phyloP scores from a whole-genome alignment of 2,888 invertebrate species.

The Mylabris sibirica region DNA sequence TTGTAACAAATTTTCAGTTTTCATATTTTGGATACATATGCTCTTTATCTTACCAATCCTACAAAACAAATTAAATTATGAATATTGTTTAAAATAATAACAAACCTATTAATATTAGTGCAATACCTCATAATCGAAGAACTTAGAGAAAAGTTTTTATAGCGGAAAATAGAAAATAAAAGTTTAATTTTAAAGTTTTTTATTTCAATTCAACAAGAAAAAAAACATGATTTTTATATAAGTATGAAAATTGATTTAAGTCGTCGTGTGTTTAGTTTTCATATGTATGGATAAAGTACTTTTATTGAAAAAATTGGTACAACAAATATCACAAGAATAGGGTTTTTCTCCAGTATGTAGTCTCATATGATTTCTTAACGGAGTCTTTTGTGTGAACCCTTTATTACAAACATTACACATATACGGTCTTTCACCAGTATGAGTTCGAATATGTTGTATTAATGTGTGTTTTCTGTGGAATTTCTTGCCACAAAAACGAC shows the following conservation, averaged over 20 bases:
- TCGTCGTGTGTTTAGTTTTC: not conserved
- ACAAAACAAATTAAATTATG: too few species aligned
- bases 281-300: not conserved
- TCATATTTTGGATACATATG: not conserved
- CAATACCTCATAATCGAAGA: too few species aligned
- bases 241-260: not conserved
- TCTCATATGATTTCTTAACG: slow-evolving; percentile 29
- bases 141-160: too few species aligned
- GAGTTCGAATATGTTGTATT: slow-evolving; percentile 52
- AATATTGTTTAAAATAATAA: too few species aligned
- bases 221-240: too few species aligned
- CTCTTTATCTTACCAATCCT: too few species aligned
- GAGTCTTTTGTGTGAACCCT: slow-evolving; percentile 27
- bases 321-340: slow-evolving; percentile 28
- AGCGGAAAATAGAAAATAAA: too few species aligned
- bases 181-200: too few species aligned
- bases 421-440: slow-evolving; percentile 44
- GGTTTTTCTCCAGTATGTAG: slow-evolving; percentile 34
- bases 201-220: too few species aligned
- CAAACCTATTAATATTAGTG: too few species aligned
- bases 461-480: slow-evolving; percentile 55
- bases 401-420: slow-evolving; percentile 36
- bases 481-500: slow-evolving; percentile 63
- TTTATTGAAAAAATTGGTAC: not conserved
- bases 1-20: not conserved